Evolutionary conservation across 2,797 vertebrate species (phyloP).

Genomic region (Uromys caudimaculatus): DNA sequence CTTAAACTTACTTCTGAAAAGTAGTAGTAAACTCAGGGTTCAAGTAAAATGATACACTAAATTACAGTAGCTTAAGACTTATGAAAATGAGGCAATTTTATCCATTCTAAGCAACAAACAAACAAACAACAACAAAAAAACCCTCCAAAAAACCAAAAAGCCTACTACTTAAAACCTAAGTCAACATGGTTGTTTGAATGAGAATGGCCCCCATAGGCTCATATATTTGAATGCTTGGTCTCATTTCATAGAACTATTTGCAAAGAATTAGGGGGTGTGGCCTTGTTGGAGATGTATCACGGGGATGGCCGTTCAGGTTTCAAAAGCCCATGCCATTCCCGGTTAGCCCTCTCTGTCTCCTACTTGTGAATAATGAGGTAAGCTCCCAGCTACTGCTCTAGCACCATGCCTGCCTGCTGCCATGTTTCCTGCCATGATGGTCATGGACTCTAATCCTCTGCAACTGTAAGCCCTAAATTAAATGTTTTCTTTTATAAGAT

Average conservation of each 20-base stretch:
- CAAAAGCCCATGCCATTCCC: not conserved
- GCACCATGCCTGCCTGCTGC: not conserved
- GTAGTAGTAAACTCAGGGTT: slow-evolving; percentile 19
- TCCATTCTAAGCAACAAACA: slow-evolving; percentile 49
- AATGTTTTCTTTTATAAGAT: not conserved
- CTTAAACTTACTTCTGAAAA: slow-evolving; percentile 43
- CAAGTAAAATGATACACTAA: slow-evolving; percentile 16
- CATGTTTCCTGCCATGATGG: not conserved
- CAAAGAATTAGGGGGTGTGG: not conserved
- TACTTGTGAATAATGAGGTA: not conserved
- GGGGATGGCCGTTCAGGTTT: not conserved
- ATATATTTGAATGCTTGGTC: not conserved
- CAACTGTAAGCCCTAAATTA: not conserved
- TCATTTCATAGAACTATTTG: not conserved
- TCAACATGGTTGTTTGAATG: not conserved
- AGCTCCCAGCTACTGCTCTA: not conserved
- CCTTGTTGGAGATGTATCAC: not conserved
- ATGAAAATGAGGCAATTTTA: slow-evolving; percentile 49
- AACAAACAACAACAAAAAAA: not conserved
- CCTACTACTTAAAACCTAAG: slow-evolving; percentile 14
- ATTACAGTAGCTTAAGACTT: slow-evolving; percentile 50
- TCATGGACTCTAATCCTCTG: not conserved
- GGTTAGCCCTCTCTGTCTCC: not conserved
- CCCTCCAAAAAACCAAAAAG: no score
- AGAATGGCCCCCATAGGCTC: not conserved